Percentiles rank a stretch among this genome's conserved stretches.
phyloP scores from a whole-genome alignment of 2,113 vertebrate genomes.

The Martes martes region DNA sequence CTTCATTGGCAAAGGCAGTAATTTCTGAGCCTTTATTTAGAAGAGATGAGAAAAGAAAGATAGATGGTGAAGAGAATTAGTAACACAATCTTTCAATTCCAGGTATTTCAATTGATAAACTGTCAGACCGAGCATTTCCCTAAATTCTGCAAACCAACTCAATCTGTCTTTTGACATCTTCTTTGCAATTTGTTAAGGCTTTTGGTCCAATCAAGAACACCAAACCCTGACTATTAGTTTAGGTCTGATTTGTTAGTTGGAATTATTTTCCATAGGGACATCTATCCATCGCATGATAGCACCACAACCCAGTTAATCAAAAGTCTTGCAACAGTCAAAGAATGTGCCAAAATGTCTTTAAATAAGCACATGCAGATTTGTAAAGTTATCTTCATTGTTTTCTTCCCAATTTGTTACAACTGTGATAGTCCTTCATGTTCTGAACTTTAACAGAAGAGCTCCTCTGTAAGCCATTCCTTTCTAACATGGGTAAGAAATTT shows the following conservation, averaged over 20 bases:
- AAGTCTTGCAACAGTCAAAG: slow-evolving; percentile 26
- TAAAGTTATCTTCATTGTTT: slow-evolving; percentile 63
- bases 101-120: slow-evolving; percentile 83
- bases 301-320: slow-evolving; percentile 40
- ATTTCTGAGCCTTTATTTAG: slow-evolving; percentile 72
- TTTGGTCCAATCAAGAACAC: slow-evolving; percentile 68
- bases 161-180: slow-evolving; percentile 78
- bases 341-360: not conserved
- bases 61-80: slow-evolving; percentile 79
- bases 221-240: slow-evolving; percentile 65
- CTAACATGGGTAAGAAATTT: not conserved
- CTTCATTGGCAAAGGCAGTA: slow-evolving; percentile 66
- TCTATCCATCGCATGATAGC: slow-evolving; percentile 47
- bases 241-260: slow-evolving; percentile 42
- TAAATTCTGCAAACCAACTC: slow-evolving; percentile 81
- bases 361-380: slow-evolving; percentile 44
- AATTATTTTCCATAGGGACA: slow-evolving; percentile 60
- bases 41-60: slow-evolving; percentile 64
- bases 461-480: not conserved
- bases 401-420: slow-evolving; percentile 57
- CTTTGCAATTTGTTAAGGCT: slow-evolving; percentile 77
- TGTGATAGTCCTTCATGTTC: slow-evolving; percentile 59
- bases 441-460: slow-evolving; percentile 56
- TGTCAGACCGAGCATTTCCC: slow-evolving; percentile 80
- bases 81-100: slow-evolving; percentile 78